Base-by-base conservation (phyloP, 2,113 vertebrate genomes). In the Columba janthina region DNA sequence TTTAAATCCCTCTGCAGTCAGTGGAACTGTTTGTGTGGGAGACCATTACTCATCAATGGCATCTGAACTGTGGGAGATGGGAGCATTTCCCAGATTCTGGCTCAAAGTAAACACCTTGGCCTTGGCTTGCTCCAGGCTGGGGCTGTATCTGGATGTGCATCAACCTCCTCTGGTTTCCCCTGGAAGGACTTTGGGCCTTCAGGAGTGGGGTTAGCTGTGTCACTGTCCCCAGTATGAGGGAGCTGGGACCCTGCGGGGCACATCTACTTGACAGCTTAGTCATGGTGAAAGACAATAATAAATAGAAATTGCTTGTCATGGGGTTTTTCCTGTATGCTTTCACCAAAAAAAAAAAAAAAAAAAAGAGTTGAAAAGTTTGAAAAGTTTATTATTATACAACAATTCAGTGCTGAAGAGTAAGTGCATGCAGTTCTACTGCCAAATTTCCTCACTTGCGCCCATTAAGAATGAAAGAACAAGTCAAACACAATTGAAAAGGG, bases 391-490 rank as follows among this genome's bases (percentile, higher is more conserved):
- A 44, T 44, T 44, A 44, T 76, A 74, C 21, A 88, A 57, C n/a
- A 60, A 56, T 86, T 86, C 56, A 81, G 75, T 76, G 42, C 34
- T 21, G 21, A 12, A 88, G 20, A 28, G 31, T 80, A 92, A 82
- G 58, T 4, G 12, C 38, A 29, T 70, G 75, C 53, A 64, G 36
- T 21, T 69, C 79, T 80, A 34, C 72, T 78, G 73, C 57, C 48
- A 78, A 86, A 81, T 89, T 78, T 90, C 57, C 54, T 89, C 85
- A 57, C 56, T 93, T 71, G n/a, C 5, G 3, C 26, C 61, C 38
- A 25, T 38, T 86, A 89, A 64, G 76, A 90, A 88, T 80, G 36
- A 93, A 92, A 89, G 69, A 94, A 86, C 31, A 77, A 83, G 51
- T 62, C 17, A 66, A 95, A 93, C 34, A 84, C 38, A 92, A 84